These are phyloP conservation scores for Isotomurus palustris DNA, from an alignment of 2,888 invertebrate species.

Conservation along the genomic window DNA sequence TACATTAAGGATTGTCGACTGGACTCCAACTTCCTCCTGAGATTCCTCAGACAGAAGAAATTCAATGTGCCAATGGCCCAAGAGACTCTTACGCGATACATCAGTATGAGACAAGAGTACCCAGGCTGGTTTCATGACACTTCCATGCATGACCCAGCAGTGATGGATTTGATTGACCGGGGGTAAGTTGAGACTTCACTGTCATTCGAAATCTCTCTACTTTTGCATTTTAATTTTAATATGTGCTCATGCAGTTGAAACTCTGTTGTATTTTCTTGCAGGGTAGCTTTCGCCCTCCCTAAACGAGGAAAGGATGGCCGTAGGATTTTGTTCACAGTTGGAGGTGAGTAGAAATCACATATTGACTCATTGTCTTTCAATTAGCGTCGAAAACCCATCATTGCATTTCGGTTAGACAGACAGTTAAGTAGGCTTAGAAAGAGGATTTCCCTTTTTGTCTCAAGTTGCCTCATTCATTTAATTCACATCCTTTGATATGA, in stretches of 20 bases:
- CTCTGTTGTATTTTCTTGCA: constrained; percentile 49
- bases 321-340: constrained; percentile 69
- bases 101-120: constrained; percentile 70
- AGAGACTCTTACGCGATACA: constrained; percentile 70
- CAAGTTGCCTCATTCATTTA: too few species aligned
- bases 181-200: too few species aligned
- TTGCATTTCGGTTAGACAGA: too few species aligned
- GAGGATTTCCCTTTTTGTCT: too few species aligned
- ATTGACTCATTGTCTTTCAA: not conserved
- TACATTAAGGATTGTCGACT: constrained; percentile 65
- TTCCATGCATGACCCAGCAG: constrained; percentile 64
- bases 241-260: not conserved
- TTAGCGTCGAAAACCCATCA: not conserved
- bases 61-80: constrained; percentile 74
- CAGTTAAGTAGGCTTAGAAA: too few species aligned
- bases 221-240: not conserved
- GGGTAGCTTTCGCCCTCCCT: constrained; percentile 73
- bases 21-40: constrained; percentile 62
- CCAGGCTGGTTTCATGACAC: constrained; percentile 71
- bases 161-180: constrained; percentile 65
- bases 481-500: too few species aligned
- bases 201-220: too few species aligned
- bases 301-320: constrained; percentile 68
- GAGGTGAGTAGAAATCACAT: constrained; percentile 57
- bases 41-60: constrained; percentile 74